Evolutionary conservation across 2,888 invertebrate genomes (phyloP), one percentile per base, ranked within the genome.

Genomic region (Pachycephus smyrnensis): DNA sequence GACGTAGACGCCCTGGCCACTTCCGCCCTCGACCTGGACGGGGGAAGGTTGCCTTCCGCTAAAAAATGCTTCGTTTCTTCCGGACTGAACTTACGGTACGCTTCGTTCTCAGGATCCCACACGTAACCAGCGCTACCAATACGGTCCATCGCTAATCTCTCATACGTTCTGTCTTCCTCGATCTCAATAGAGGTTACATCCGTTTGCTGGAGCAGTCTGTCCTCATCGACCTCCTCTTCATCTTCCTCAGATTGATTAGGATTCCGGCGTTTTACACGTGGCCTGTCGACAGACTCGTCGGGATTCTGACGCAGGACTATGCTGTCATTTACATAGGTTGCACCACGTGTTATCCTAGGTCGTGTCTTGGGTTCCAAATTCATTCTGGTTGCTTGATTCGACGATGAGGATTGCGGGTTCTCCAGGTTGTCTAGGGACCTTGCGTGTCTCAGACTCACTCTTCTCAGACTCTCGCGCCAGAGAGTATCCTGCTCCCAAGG

Each of bases 341-440:
- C 96, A 78, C 95, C 95, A n/a, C 96, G 93, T 30, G 93, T 94
- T 76, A 96, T 92, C 87, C 93, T 94, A 81, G 91, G 90, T 0
- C 89, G 86, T 12, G 90, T 80, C 55, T 85, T 87, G 31, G 80
- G 71, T 31, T 86, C 86, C 71, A 80, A 6, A 68, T 11, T 36
- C 76, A 68, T 31, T n/a, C 69, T 32, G 79, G 80, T 9, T 76
- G 73, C 23, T 89, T 4, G 83, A 77, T 75, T 75, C 79, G 91
- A 3, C 88, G 84, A 84, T 91, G 91, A n/a, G 91, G 35, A 69
- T 23, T 77, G 77, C 35, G 94, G 92, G 80, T 92, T 92, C 86
- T 97, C 97, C 77, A 97, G 93, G 91, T 97, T 96, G 86, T 97
- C 97, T 92, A 97, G 93, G 0, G 97, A 97, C 77, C 96, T 94